Evolutionary conservation across 2,888 invertebrate genomes (phyloP).

Genomic region (Tanypteryx hageni): DNA sequence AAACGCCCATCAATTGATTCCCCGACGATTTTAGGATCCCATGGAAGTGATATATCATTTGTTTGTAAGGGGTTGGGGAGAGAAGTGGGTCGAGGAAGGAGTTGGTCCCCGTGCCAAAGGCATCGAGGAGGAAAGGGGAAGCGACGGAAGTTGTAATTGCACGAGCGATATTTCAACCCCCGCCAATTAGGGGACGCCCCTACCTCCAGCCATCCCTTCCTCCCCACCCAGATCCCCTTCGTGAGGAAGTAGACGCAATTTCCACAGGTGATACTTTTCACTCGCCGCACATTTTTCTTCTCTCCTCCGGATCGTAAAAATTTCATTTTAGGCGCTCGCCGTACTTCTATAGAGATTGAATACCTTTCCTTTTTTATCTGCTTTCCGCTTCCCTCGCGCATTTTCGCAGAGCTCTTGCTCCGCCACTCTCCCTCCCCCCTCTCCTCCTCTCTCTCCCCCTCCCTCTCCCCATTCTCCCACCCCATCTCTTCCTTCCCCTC

Average conservation of each 20-base stretch:
- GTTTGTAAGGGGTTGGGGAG: neutral
- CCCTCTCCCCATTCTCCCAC: no score
- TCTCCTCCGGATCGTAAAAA: conserved; percentile 26
- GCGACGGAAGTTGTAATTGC: neutral
- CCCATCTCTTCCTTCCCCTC: neutral
- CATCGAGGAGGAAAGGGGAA: neutral
- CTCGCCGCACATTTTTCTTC: conserved; percentile 23
- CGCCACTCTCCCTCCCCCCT: no score
- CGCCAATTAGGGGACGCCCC: conserved; percentile 30
- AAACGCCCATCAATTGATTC: neutral
- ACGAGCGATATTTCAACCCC: conserved; percentile 35
- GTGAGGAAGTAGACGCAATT: conserved; percentile 28
- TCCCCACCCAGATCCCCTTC: no score
- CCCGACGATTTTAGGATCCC: neutral
- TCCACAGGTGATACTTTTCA: conserved; percentile 43
- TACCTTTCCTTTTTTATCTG: neutral
- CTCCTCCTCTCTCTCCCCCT: no score
- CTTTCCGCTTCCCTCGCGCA: no score
- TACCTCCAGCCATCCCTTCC: no score
- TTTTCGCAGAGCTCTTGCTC: no score
- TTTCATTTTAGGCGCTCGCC: conserved; percentile 18
- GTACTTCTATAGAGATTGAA: conserved; percentile 27
- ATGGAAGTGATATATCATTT: no score
- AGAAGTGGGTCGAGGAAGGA: neutral
- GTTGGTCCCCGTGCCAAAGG: neutral